Evolutionary conservation across 1,140 invertebrate genomes (phyloP).

Genomic region (Arctopsyche grandis): DNA sequence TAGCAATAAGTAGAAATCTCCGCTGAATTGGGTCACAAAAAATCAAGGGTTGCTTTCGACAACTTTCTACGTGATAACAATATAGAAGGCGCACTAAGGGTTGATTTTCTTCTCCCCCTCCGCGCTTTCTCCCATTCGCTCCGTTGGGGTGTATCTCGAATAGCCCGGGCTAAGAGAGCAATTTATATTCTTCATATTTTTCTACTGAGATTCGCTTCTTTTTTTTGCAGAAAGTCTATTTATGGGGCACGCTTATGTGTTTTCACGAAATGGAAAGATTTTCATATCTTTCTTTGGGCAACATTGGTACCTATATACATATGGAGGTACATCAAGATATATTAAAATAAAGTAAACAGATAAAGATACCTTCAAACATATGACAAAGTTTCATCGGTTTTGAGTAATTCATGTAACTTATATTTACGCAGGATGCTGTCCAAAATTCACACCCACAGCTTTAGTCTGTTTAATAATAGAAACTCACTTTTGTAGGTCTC

Average conservation of each 20-base stretch:
- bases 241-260: constrained; percentile 39
- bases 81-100: constrained; percentile 49
- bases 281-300: constrained; percentile 15
- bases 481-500: background rate
- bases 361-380: background rate
- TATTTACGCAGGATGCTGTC: background rate
- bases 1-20: constrained; percentile 47
- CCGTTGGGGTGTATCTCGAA: constrained; percentile 42
- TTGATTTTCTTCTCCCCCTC: constrained; percentile 42
- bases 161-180: constrained; percentile 52
- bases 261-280: constrained; percentile 29
- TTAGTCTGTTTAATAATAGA: background rate
- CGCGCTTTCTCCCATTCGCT: constrained; percentile 12
- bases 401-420: background rate
- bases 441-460: background rate
- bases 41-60: constrained; percentile 52
- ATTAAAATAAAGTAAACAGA: background rate
- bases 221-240: constrained; percentile 47
- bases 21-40: constrained; percentile 54
- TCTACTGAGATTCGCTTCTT: constrained; percentile 50
- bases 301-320: background rate
- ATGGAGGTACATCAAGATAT: background rate
- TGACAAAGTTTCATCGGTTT: background rate
- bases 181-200: constrained; percentile 56
- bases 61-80: constrained; percentile 56